Evolutionary conservation across 2,113 vertebrate genomes (phyloP), one percentile per base, ranked within the genome.

Genomic region (Amazona vittata): DNA sequence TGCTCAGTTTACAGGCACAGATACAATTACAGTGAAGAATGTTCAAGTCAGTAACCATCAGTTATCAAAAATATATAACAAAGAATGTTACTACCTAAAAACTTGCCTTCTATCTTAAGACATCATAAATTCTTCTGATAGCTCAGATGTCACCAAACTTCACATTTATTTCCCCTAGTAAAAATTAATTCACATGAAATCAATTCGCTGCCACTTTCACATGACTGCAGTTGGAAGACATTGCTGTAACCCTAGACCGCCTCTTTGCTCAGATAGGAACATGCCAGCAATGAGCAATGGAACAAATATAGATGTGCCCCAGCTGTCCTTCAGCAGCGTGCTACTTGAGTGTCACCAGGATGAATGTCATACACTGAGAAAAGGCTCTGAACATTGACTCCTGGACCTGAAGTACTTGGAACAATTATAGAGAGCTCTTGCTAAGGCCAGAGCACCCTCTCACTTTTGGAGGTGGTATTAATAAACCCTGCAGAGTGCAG

Each of bases 291-390:
- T 97, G 96, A 97, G 96, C 83, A 91, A 94, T 96, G 94, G 55
- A 96, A 98, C 98, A 98, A 97, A 99, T 99, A 99, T 99, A 99
- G 98, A 97, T n/a, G 60, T 83, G 85, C 68, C 71, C 71, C 2
- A 1, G 96, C 95, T 90, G 94, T 63, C 96, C 93, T 96, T 95
- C 63, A 82, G 57, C 87, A 92, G 83, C 29, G 37, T 41, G 82
- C 78, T 89, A 81, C 98, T 98, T 97, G 97, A 96, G 96, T 96
- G 94, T 96, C 97, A 97, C 69, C 69, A 63, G 75, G 62, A 77
- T 90, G 82, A 95, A 93, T 81, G 93, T 96, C 97, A 98, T n/a
- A 41, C 84, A 33, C 70, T 9, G 21, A 92, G 84, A 96, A 96
- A 92, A 91, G 74, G 39, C 68, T 83, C 73, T n/a, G 78, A 44